Base-by-base conservation (phyloP, 2,113 vertebrate species). In the Arvicanthis niloticus region DNA sequence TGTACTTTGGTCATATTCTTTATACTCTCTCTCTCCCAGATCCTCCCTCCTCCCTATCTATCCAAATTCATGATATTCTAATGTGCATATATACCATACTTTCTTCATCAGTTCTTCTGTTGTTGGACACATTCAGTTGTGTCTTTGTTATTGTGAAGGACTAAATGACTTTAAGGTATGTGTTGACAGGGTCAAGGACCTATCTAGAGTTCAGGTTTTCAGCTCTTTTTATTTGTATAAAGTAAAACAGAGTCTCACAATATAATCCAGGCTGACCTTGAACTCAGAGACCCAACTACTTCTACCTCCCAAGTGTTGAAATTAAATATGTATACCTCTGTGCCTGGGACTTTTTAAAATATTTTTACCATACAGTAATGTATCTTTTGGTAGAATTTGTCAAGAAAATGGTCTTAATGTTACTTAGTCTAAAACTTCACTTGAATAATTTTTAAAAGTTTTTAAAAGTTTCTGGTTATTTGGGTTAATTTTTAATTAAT, bases 381-480 rank as follows among this genome's bases (percentile, higher is more conserved):
- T 72, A 4, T 88, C n/a, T 82, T 40, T 78, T 89, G 72, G 31
- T 95, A 97, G 85, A 96, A 89, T 84, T 60, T 93, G 78, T 16
- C 76, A 53, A 86, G 10, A 48, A 68, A 80, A 85, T 80, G 65
- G 13, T 94, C 16, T 70, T 51, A 84, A 88, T 89, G 58, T 96
- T 84, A 78, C 16, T 60, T 97, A 82, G 91, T 92, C 42, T 15
- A 70, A 93, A 95, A 93, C 17, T 84, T 94, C 11, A 85, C 58
- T 88, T 96, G n/a, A 72, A 67, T 81, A 6, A 76, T 16, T 51
- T 95, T 86, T 48, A 7, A 68, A 75, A 5, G 42, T 84, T 85
- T 62, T 26, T 42, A 60, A 84, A 45, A 45, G 7, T 51, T 51
- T 90, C 40, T 92, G 29, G 29, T 62, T 70, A 0, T 90, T 92